phyloP scores from a whole-genome alignment of 1,140 invertebrate genomes.

The Leptopilina clavipes region DNA sequence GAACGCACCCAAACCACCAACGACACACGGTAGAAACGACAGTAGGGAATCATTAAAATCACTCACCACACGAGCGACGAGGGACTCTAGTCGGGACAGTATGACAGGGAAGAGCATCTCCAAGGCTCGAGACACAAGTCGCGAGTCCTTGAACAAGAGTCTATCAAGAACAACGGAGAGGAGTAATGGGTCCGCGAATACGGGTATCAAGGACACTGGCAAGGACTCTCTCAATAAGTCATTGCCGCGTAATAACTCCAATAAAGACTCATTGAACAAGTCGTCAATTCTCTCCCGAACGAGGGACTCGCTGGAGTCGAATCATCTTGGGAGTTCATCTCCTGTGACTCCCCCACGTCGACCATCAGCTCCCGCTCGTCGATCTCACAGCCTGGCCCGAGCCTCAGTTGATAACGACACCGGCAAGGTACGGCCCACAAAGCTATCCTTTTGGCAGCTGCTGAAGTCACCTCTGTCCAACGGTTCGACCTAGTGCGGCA shows the following conservation, averaged over 20 bases:
- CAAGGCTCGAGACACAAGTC: slow-evolving; percentile 69
- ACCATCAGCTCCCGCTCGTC: slow-evolving; percentile 68
- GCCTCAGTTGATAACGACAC: slow-evolving; percentile 68
- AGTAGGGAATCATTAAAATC: slow-evolving; percentile 78
- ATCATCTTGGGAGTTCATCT: slow-evolving; percentile 52
- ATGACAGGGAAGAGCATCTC: slow-evolving; percentile 47
- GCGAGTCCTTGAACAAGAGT: slow-evolving; percentile 78
- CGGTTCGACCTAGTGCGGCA: slow-evolving; percentile 63
- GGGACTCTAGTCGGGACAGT: slow-evolving; percentile 63
- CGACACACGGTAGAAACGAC: slow-evolving; percentile 73
- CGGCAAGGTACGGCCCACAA: slow-evolving; percentile 81
- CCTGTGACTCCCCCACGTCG: slow-evolving; percentile 64
- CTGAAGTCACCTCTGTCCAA: slow-evolving; percentile 77
- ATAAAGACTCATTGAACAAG: slow-evolving; percentile 67
- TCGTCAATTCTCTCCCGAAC: slow-evolving; percentile 66
- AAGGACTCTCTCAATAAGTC: slow-evolving; percentile 65
- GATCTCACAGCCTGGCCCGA: slow-evolving; percentile 67
- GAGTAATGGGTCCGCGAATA: slow-evolving; percentile 45
- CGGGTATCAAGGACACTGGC: slow-evolving; percentile 54
- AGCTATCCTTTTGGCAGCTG: slow-evolving; percentile 80
- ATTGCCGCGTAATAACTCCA: slow-evolving; percentile 66
- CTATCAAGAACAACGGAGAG: slow-evolving; percentile 73
- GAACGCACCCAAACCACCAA: slow-evolving; percentile 77
- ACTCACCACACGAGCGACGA: slow-evolving; percentile 50
- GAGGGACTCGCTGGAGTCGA: slow-evolving; percentile 66